Percentiles rank a stretch among this genome's conserved stretches.
phyloP scores from a whole-genome alignment of 2,888 invertebrate species.

The Monoplex corrugatus region DNA sequence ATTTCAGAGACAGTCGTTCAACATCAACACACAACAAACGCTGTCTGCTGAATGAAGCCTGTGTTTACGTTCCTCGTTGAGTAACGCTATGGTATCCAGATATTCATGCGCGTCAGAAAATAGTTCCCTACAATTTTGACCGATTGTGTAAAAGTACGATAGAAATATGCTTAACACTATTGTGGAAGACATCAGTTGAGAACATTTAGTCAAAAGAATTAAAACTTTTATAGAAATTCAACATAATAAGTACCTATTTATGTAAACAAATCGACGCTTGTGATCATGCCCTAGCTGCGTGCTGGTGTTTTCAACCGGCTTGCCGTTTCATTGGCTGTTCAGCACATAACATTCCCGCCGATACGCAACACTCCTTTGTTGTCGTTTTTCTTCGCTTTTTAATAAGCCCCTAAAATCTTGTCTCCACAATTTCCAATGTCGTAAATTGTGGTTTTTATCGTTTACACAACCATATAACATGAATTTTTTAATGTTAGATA shows the following conservation, averaged over 20 bases:
- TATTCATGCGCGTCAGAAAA: conserved; percentile 30
- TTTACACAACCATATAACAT: not conserved
- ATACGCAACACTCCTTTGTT: conserved; percentile 40
- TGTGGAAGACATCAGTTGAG: too few relatives aligned
- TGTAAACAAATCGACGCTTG: conserved; percentile 31
- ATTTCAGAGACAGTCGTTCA: too few relatives aligned
- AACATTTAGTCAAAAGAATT: not conserved
- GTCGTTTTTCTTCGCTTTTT: not conserved
- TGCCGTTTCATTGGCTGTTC: conserved; percentile 35
- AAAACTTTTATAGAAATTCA: not conserved
- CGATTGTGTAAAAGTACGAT: conserved; percentile 36
- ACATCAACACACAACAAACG: too few relatives aligned
- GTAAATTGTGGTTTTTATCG: not conserved
- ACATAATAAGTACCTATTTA: not conserved
- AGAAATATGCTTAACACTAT: not conserved
- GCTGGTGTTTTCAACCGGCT: conserved; percentile 25
- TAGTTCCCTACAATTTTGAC: conserved; percentile 19
- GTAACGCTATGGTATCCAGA: conserved; percentile 9
- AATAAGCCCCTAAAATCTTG: not conserved
- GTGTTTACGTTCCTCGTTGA: conserved; percentile 43
- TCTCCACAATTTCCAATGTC: not conserved
- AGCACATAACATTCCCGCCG: conserved; percentile 1
- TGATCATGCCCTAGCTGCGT: conserved; percentile 42
- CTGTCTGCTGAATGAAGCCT: conserved; percentile 45
- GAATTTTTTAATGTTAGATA: not conserved